These are phyloP conservation scores for Montipora sp. DNA, from an alignment of 64 coral and sea anemone genomes.

Conservation along the genomic window DNA sequence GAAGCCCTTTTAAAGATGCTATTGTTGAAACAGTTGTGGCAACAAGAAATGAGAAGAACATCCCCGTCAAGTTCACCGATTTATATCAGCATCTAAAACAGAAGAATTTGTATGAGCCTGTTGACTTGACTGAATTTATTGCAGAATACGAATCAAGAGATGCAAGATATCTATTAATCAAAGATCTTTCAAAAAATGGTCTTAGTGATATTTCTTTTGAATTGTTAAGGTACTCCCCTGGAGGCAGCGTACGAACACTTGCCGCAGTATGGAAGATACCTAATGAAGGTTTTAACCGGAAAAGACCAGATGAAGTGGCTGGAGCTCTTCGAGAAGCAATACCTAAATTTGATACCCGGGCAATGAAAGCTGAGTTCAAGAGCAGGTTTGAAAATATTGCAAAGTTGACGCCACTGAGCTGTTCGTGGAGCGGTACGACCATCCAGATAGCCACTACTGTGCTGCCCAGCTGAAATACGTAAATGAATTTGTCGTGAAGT, in stretches of 20 bases:
- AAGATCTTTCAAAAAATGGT: constrained; percentile 37
- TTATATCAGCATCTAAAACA: neutral
- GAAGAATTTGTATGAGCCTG: constrained; percentile 26
- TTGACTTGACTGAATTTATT: constrained; percentile 27
- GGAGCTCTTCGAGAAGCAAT: constrained; percentile 40
- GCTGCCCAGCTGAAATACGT: constrained; percentile 34
- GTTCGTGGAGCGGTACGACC: neutral
- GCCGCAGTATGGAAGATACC: constrained; percentile 37
- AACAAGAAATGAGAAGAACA: no score
- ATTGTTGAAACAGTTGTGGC: no score
- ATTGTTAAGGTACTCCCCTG: constrained; percentile 32
- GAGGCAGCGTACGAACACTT: constrained; percentile 22
- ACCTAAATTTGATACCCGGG: constrained; percentile 44
- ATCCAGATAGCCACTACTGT: constrained; percentile 32
- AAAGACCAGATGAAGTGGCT: constrained; percentile 27
- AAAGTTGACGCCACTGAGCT: no score
- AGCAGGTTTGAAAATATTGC: no score
- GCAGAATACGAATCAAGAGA: constrained; percentile 29
- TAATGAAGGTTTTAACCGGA: constrained; percentile 18
- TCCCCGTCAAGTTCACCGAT: neutral
- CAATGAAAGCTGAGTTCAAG: neutral
- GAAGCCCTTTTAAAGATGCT: no score
- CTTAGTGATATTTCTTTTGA: constrained; percentile 32
- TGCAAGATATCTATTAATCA: constrained; percentile 22
- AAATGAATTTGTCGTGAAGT: neutral